Percentiles rank a stretch among this genome's conserved stretches.
Conservation (phyloP, 2,113 vertebrate species). For the Hemiscyllium ocellatum region DNA sequence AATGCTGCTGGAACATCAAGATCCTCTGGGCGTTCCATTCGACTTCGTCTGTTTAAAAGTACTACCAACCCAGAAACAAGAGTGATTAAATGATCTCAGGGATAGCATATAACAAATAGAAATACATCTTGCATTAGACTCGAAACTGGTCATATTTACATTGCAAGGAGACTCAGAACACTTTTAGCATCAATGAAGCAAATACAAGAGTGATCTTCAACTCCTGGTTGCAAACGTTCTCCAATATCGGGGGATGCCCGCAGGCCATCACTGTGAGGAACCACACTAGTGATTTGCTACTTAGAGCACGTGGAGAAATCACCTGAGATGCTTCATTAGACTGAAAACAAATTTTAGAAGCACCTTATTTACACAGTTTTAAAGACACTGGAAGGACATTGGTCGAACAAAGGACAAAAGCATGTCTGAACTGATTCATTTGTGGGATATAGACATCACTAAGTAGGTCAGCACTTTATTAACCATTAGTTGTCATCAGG, state of each 20-base stretch:
- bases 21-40: conserved; percentile 78
- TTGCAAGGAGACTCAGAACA: neutral
- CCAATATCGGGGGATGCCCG: neutral
- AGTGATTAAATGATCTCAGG: neutral
- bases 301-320: neutral
- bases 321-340: neutral
- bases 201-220: neutral
- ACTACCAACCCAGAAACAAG: conserved; percentile 53
- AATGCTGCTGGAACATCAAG: conserved; percentile 82
- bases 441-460: too few species aligned
- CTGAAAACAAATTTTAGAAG: neutral
- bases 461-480: too few species aligned
- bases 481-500: too few species aligned
- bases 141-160: neutral
- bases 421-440: neutral
- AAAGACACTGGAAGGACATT: too few species aligned
- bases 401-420: neutral
- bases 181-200: neutral
- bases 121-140: neutral
- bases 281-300: neutral
- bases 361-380: neutral
- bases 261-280: neutral
- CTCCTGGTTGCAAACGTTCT: neutral
- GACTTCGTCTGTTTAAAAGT: conserved; percentile 69
- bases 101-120: neutral